Conservation (phyloP, 2,888 invertebrate genomes). For the Dynastes hyllus region DNA sequence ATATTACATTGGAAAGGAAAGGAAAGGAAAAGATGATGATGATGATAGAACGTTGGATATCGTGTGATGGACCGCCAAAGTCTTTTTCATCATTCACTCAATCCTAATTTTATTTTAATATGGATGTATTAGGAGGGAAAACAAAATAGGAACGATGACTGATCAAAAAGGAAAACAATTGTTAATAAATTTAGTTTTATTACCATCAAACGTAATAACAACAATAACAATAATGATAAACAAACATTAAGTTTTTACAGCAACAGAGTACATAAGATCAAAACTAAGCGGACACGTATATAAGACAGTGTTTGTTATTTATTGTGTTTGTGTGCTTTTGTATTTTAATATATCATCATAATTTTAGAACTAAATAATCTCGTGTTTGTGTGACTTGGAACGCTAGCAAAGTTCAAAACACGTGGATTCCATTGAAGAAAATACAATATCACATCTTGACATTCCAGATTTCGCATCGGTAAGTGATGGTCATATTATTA, state of each 20-base stretch:
- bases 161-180: constrained; percentile 15
- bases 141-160: neutral
- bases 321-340: constrained; percentile 10
- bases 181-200: neutral
- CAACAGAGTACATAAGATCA: neutral
- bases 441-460: neutral
- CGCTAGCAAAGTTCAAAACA: neutral
- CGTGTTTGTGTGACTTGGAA: neutral
- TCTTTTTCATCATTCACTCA: neutral
- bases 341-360: constrained; percentile 5
- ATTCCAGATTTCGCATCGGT: constrained; percentile 4
- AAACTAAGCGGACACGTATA: neutral
- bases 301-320: constrained; percentile 13
- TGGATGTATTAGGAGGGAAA: no score
- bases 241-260: constrained; percentile 26
- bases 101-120: neutral
- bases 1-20: no score
- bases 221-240: constrained; percentile 23
- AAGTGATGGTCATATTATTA: neutral
- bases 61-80: neutral
- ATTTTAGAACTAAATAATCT: neutral
- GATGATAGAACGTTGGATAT: constrained; percentile 3
- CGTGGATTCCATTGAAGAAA: constrained; percentile 9
- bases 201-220: neutral
- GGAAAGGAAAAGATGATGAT: neutral